Base-by-base conservation (phyloP, 2,888 invertebrate species). In the Lysandra bellargus region DNA sequence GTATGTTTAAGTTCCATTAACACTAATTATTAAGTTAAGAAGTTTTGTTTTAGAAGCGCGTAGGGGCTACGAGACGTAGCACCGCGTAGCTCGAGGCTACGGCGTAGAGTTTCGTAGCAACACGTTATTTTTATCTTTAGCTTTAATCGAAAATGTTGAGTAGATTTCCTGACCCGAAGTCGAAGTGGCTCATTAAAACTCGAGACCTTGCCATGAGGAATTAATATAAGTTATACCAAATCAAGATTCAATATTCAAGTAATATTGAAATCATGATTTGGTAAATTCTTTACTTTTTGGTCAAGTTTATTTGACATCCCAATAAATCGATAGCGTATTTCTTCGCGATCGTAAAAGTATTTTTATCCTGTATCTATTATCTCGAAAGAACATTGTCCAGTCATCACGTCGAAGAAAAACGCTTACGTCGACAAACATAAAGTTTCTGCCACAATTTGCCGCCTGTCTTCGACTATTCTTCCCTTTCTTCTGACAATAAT, bases 401-500 rank as follows among this genome's bases (percentile, higher is more conserved):
- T 74, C 79, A 60, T 57, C 73, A 76, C 61, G 49, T 57, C n/a
- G 60, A 73, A 80, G 40, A 81, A 30, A 80, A 82, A 80, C 81
- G 79, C 80, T 78, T 78, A 78, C 57, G 79, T 80, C 79, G 81
- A 82, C 80, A 79, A 69, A 80, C 57, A 80, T 81, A 83, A 81
- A 83, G 78, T 80, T 82, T 82, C 78, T 81, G 80, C 81, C 82
- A 82, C 83, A 81, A 83, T 85, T 84, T 84, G 80, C 84, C 82
- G 74, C 80, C 83, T 83, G 83, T 85, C 84, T 82, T 82, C 83
- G 80, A 80, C 80, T 77, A 69, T 37, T 69, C 69, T 30, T 69
- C 30, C 69, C 69, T 69, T 69, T 69, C 69, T 69, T 30, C 12
- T 79, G 80, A 80, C 82, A 81, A 81, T 79, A 78, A 78, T 17